These are phyloP conservation scores for Eueides isabella DNA, from an alignment of 1,140 invertebrate genomes.

Conservation along the genomic window DNA sequence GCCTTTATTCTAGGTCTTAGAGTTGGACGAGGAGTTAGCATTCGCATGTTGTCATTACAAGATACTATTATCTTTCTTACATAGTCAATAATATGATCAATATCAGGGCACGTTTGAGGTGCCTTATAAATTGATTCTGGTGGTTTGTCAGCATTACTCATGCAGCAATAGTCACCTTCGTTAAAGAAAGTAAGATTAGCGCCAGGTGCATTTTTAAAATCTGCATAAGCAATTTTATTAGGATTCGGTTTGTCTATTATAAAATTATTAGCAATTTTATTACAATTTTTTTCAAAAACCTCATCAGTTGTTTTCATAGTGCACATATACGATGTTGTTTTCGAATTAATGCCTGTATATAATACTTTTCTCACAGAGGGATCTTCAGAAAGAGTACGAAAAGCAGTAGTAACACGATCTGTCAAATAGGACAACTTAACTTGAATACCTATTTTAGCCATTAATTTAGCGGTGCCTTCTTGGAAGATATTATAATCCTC, in stretches of 20 bases:
- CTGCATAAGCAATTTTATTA: slow-evolving; percentile 62
- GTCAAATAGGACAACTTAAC: slow-evolving; percentile 68
- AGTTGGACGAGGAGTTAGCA: slow-evolving; percentile 72
- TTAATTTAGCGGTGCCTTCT: slow-evolving; percentile 66
- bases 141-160: slow-evolving; percentile 68
- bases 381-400: slow-evolving; percentile 72
- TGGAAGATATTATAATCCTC: slow-evolving; percentile 75
- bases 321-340: slow-evolving; percentile 75
- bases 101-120: slow-evolving; percentile 63
- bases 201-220: slow-evolving; percentile 72
- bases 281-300: slow-evolving; percentile 64
- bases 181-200: slow-evolving; percentile 67
- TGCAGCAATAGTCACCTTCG: slow-evolving; percentile 71
- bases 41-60: slow-evolving; percentile 78
- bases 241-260: slow-evolving; percentile 63
- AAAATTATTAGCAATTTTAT: slow-evolving; percentile 69
- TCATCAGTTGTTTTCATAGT: slow-evolving; percentile 72
- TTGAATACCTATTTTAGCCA: slow-evolving; percentile 70
- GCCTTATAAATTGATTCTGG: slow-evolving; percentile 63
- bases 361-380: slow-evolving; percentile 67
- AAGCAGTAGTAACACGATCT: slow-evolving; percentile 66
- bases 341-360: slow-evolving; percentile 76
- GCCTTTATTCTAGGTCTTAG: slow-evolving; percentile 68
- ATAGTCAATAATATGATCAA: slow-evolving; percentile 72
- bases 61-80: slow-evolving; percentile 72